Conservation (phyloP, 2,113 vertebrate genomes). For the Larimichthys crocea region DNA sequence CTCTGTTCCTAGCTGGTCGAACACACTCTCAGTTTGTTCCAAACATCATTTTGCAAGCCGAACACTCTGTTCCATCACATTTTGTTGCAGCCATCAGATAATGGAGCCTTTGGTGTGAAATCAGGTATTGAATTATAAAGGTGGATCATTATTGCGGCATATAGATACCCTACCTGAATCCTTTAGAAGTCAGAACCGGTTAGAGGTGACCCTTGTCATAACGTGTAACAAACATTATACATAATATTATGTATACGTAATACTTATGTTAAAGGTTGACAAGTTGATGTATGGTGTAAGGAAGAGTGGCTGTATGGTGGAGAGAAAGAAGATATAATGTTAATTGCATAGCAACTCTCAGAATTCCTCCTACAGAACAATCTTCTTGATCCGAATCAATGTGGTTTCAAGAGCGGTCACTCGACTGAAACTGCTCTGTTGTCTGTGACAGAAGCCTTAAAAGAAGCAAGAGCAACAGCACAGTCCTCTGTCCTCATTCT, state of each 20-base stretch:
- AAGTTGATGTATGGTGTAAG: too few species aligned
- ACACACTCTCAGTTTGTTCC: conserved; percentile 58
- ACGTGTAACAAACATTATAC: not conserved
- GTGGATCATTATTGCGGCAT: not conserved
- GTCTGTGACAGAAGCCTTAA: too few species aligned
- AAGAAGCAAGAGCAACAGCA: too few species aligned
- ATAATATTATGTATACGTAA: not conserved
- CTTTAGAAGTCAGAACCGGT: not conserved
- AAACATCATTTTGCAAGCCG: conserved; percentile 29
- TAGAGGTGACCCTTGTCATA: not conserved
- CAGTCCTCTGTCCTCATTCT: too few species aligned
- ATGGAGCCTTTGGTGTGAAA: conserved; percentile 14
- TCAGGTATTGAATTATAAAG: conserved; percentile 13
- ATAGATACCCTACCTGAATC: not conserved
- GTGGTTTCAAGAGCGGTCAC: too few species aligned
- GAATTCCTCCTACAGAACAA: too few species aligned
- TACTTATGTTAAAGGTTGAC: too few species aligned
- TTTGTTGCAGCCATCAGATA: conserved; percentile 26
- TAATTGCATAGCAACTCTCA: too few species aligned
- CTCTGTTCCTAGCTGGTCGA: conserved; percentile 51
- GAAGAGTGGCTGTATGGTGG: too few species aligned
- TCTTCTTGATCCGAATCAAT: too few species aligned
- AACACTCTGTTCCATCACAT: conserved; percentile 50
- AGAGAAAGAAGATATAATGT: too few species aligned
- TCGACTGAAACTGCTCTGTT: too few species aligned